Evolutionary conservation across 2,888 invertebrate genomes (phyloP).

Genomic region (Clostera curtula): DNA sequence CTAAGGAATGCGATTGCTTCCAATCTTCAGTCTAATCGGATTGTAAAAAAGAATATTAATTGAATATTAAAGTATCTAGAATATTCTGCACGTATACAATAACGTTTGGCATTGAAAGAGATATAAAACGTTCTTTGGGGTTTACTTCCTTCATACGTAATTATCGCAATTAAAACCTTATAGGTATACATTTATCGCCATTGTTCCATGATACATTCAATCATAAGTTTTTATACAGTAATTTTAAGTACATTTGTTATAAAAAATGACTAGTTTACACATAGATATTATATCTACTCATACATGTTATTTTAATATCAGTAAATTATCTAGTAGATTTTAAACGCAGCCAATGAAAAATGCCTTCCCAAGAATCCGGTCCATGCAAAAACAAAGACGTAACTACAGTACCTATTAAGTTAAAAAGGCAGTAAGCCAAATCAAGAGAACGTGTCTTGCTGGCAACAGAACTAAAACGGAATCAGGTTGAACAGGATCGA

Average conservation of each 20-base stretch:
- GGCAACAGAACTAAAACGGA: conserved; percentile 2
- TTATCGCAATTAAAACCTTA: conserved; percentile 3
- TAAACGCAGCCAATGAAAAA: too few species aligned
- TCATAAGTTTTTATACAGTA: not conserved
- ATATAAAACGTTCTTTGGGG: not conserved
- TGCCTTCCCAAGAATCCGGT: too few species aligned
- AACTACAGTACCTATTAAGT: too few species aligned
- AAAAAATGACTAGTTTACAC: too few species aligned
- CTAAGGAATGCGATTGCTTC: conserved; percentile 26
- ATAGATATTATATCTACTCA: too few species aligned
- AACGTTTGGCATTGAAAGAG: not conserved
- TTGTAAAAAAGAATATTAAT: conserved; percentile 34
- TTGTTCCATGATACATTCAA: conserved; percentile 1
- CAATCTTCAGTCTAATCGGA: conserved; percentile 36
- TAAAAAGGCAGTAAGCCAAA: not conserved
- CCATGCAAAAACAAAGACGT: too few species aligned
- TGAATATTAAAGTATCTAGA: conserved; percentile 14
- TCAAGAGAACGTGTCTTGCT: conserved; percentile 2
- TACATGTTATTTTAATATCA: too few species aligned
- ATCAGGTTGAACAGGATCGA: conserved; percentile 21
- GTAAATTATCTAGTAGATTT: too few species aligned
- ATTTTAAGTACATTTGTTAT: too few species aligned
- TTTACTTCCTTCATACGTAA: conserved; percentile 14
- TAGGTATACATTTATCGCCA: conserved; percentile 1
- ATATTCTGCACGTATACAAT: conserved; percentile 1